Evolutionary conservation across 2,888 invertebrate genomes (phyloP), one percentile per base, ranked within the genome.

Genomic region (Andrena camellia): DNA sequence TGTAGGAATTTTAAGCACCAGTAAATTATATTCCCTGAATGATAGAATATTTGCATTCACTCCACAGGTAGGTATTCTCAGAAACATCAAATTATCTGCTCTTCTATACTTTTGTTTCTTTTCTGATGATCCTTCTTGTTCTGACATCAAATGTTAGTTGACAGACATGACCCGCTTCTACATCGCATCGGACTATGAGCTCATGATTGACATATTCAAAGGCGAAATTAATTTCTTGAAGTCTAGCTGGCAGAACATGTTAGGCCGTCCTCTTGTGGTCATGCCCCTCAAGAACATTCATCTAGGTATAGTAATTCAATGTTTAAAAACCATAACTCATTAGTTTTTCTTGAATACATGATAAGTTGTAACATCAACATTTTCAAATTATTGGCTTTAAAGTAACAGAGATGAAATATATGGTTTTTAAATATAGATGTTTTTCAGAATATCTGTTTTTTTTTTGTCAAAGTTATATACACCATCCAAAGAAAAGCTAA

Each of bases 21-120:
- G 99, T 94, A 99, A 99, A 95, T 95, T 99, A 84, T 99, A 99
- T 94, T 98, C 98, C 1, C 95, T 99, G 73, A 98, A 98, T 91
- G 98, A 99, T 94, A 96, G 97, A 93, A 98, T 99, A 91, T 98
- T 99, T 94, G 99, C 99, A 0, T 99, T 99, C 94, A 99, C 99
- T 5, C 99, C 99, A 60, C 99, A 99, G 97, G 99, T 99, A 95
- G 95, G 94, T 92, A 81, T 68, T 23, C 20, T 54, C 54, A 67
- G 67, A 23, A 17, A 29, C 42, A 26, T 23, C 2, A 10, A 66
- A 35, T 26, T n/a, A 23, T 68, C 23, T 59, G 48, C 62, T 60
- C 48, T 57, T 80, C 71, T 78, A 64, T 42, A 81, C 80, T 81
- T 82, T 86, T 78, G 75, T 83, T 86, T 86, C 86, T 87, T 81